Percentiles rank a stretch among this genome's conserved stretches.
Evolutionary conservation across 2,797 vertebrate genomes (phyloP).

Genomic region (Pangasius sanitwongsei): DNA sequence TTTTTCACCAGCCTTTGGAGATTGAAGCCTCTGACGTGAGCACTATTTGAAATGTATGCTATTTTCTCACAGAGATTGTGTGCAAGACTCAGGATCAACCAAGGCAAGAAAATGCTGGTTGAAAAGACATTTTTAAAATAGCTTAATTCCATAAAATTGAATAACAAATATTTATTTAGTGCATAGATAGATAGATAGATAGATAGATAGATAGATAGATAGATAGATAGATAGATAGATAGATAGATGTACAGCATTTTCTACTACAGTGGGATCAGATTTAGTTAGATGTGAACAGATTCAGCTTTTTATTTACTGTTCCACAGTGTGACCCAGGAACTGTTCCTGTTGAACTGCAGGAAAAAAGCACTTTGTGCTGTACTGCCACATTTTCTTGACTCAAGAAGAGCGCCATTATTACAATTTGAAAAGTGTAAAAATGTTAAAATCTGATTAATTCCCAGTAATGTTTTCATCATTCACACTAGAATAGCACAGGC

Average conservation of each 20-base stretch:
- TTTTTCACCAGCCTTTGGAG: neutral
- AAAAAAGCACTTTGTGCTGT: neutral
- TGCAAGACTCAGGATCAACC: neutral
- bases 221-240: neutral
- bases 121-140: neutral
- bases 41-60: neutral
- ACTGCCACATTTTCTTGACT: neutral
- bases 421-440: slow-evolving; percentile 23
- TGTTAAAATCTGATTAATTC: slow-evolving; percentile 37
- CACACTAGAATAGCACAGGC: neutral
- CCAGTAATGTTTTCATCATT: slow-evolving; percentile 18
- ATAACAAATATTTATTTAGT: neutral
- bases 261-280: neutral
- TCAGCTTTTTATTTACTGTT: neutral
- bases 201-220: neutral
- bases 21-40: neutral
- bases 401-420: neutral
- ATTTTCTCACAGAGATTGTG: neutral
- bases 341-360: neutral
- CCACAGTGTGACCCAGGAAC: neutral
- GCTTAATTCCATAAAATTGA: neutral
- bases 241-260: neutral
- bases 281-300: slow-evolving; percentile 1
- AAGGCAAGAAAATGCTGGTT: neutral
- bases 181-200: neutral